phyloP scores from a whole-genome alignment of 2,888 invertebrate genomes.

The Heteromurus nitidus region DNA sequence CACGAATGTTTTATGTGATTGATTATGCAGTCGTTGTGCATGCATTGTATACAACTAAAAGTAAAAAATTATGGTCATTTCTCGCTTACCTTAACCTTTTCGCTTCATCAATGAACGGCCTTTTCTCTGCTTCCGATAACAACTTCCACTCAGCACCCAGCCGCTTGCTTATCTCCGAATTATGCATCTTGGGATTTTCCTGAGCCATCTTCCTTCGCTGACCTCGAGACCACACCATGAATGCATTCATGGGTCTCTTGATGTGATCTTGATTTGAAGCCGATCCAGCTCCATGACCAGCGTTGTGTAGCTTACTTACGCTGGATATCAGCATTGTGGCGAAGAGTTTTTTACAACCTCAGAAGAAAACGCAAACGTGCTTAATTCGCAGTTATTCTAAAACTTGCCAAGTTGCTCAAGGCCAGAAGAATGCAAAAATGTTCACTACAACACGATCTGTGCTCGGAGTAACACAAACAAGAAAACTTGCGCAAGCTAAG shows the following conservation, averaged over 20 bases:
- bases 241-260: slow-evolving; percentile 98
- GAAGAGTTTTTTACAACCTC: slow-evolving; percentile 13
- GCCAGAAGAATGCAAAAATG: too few relatives aligned
- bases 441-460: too few relatives aligned
- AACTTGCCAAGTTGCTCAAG: too few relatives aligned
- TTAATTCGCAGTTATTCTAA: neutral
- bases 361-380: neutral
- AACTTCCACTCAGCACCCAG: slow-evolving; percentile 95
- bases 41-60: too few relatives aligned
- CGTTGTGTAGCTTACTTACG: slow-evolving; percentile 27
- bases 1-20: too few relatives aligned
- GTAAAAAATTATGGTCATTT: too few relatives aligned
- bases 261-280: slow-evolving; percentile 80
- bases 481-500: too few relatives aligned
- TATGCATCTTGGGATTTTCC: slow-evolving; percentile 98
- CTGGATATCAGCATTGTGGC: slow-evolving; percentile 36
- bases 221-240: slow-evolving; percentile 89
- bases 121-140: slow-evolving; percentile 88
- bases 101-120: slow-evolving; percentile 96
- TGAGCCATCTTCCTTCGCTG: slow-evolving; percentile 90
- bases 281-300: slow-evolving; percentile 19
- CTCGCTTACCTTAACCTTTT: slow-evolving; percentile 84
- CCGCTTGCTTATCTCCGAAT: slow-evolving; percentile 94
- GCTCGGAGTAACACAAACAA: too few relatives aligned
- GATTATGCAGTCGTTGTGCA: too few relatives aligned